phyloP scores from a whole-genome alignment of 35 echinoderm and acorn worm genomes.

The Diadema setosum region DNA sequence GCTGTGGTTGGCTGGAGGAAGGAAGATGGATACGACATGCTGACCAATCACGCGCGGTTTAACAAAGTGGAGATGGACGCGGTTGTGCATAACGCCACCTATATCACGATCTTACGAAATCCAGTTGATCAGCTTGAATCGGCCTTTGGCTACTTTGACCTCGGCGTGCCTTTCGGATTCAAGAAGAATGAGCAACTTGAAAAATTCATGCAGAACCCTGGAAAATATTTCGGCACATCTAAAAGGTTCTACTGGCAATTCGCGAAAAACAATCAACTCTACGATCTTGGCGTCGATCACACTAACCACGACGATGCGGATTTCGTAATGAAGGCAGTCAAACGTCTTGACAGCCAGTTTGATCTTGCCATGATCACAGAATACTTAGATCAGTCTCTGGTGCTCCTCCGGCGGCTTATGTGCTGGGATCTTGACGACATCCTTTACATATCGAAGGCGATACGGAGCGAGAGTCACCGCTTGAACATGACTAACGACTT shows the following conservation, averaged over 20 bases:
- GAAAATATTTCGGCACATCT: conserved; percentile 7
- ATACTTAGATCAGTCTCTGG: conserved; percentile 50
- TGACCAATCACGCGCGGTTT: conserved; percentile 44
- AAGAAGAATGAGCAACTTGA: not conserved
- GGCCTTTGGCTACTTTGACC: conserved; percentile 65
- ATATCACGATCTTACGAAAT: conserved; percentile 47
- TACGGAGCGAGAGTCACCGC: conserved; percentile 12
- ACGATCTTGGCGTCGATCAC: conserved; percentile 62
- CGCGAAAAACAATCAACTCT: conserved; percentile 62
- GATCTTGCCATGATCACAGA: conserved; percentile 42
- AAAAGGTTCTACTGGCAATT: conserved; percentile 41
- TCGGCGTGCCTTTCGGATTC: not conserved
- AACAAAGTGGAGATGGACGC: conserved; percentile 36
- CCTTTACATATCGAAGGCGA: conserved; percentile 41
- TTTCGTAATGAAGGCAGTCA: not conserved
- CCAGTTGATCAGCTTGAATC: conserved; percentile 68
- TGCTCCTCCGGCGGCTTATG: conserved; percentile 7
- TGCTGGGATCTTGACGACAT: conserved; percentile 47
- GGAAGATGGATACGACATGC: conserved; percentile 10
- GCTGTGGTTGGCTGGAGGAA: not conserved
- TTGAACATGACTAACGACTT: not conserved
- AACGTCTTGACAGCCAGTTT: conserved; percentile 18
- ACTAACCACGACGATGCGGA: conserved; percentile 27
- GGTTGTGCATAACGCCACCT: conserved; percentile 39
- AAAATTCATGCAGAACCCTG: conserved; percentile 44